Percentiles rank a stretch among this genome's conserved stretches.
These are phyloP conservation scores for Limnephilus rhombicus DNA, from an alignment of 2,888 invertebrate species.

Conservation along the genomic window DNA sequence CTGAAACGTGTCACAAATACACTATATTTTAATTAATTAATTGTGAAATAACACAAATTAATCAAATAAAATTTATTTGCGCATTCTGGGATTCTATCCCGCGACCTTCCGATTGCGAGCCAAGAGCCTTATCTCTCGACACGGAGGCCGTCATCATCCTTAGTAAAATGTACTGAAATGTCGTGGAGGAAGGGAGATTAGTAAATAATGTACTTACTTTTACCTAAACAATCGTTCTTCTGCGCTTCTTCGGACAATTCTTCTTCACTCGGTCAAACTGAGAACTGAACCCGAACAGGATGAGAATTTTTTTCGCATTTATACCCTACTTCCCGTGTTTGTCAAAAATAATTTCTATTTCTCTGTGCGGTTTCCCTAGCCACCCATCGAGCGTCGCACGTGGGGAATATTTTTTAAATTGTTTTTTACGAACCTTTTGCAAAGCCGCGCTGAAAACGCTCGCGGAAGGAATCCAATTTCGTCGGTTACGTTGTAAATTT, in stretches of 20 bases:
- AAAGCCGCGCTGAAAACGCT: background rate
- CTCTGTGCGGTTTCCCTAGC: background rate
- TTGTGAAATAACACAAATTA: too few relatives aligned
- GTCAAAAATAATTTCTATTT: slow-evolving; percentile 10
- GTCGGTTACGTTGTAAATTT: slow-evolving; percentile 17
- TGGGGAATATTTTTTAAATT: slow-evolving; percentile 6
- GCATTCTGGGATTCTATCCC: too few relatives aligned
- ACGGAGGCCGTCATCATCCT: background rate
- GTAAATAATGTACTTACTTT: background rate
- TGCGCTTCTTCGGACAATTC: background rate
- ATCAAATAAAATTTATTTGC: too few relatives aligned
- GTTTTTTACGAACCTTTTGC: background rate
- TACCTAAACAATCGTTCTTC: background rate
- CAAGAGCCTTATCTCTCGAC: too few relatives aligned
- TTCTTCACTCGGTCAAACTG: background rate
- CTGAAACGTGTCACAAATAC: too few relatives aligned
- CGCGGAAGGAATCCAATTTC: slow-evolving; percentile 34
- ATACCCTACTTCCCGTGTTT: background rate
- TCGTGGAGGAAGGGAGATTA: background rate
- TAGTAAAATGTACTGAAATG: background rate
- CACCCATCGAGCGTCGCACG: background rate
- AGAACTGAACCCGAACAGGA: background rate
- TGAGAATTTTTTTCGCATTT: background rate
- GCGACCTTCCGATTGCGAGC: too few relatives aligned
- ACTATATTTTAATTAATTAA: too few relatives aligned